Percentiles rank a stretch among this genome's conserved stretches.
Conservation (phyloP, 2,113 vertebrate genomes). For the Thamnaconus septentrionalis region DNA sequence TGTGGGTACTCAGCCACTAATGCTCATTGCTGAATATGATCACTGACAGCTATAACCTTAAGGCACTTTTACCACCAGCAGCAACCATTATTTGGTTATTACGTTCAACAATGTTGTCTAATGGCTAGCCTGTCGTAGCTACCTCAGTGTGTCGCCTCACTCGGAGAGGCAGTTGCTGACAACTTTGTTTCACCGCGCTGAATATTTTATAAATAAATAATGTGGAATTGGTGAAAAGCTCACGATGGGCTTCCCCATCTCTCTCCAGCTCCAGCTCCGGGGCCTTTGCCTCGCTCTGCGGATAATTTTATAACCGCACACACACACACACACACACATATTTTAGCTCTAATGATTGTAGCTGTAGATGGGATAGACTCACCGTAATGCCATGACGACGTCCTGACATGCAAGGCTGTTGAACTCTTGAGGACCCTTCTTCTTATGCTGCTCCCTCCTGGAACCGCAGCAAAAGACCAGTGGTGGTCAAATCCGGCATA, state of each 20-base stretch:
- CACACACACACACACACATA: too few relatives aligned
- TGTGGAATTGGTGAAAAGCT: slow-evolving; percentile 1
- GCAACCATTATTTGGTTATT: slow-evolving; percentile 70
- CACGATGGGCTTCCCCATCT: background rate
- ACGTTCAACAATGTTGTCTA: slow-evolving; percentile 70
- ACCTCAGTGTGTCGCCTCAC: slow-evolving; percentile 29
- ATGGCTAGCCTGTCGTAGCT: slow-evolving; percentile 54
- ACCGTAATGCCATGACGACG: too few relatives aligned
- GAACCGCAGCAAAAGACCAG: too few relatives aligned
- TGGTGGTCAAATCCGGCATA: too few relatives aligned
- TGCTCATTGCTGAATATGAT: slow-evolving; percentile 74
- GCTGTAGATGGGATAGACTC: too few relatives aligned
- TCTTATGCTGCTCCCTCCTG: too few relatives aligned
- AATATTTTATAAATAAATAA: slow-evolving; percentile 16
- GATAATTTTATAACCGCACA: too few relatives aligned
- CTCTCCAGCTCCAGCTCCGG: too few relatives aligned
- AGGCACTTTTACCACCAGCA: slow-evolving; percentile 73
- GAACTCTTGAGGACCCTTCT: too few relatives aligned
- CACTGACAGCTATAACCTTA: slow-evolving; percentile 77
- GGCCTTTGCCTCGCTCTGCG: too few relatives aligned
- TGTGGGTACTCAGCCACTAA: slow-evolving; percentile 59
- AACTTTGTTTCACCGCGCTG: slow-evolving; percentile 24
- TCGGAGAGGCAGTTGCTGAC: slow-evolving; percentile 19
- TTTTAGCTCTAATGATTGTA: too few relatives aligned
- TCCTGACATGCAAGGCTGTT: too few relatives aligned